Conservation (phyloP, 2,113 vertebrate genomes). For the Carassius auratus region DNA sequence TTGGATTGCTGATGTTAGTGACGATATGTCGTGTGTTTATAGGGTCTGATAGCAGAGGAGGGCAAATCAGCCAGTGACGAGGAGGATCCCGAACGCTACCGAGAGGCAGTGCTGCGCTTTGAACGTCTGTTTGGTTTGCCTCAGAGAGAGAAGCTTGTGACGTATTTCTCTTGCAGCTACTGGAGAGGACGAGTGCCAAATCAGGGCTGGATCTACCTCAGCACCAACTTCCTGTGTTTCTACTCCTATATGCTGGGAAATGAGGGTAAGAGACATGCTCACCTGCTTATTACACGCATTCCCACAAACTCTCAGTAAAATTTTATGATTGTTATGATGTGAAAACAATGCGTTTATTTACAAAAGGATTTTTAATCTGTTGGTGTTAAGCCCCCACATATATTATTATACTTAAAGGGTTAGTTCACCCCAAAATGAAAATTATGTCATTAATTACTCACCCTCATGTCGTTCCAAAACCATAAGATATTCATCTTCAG, state of each 20-base stretch:
- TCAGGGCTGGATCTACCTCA: constrained; percentile 98
- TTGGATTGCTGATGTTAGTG: not conserved
- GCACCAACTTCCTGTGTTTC: constrained; percentile 96
- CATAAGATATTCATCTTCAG: too few relatives aligned
- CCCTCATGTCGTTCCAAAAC: not conserved
- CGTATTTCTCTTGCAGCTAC: constrained; percentile 97
- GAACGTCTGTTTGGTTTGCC: constrained; percentile 93
- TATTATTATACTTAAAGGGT: not conserved
- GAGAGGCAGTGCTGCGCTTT: constrained; percentile 92
- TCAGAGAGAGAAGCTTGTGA: constrained; percentile 91
- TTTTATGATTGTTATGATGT: not conserved
- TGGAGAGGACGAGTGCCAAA: constrained; percentile 96
- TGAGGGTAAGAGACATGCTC: constrained; percentile 79
- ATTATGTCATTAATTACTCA: not conserved
- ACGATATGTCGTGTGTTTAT: constrained; percentile 9
- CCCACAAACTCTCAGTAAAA: not conserved
- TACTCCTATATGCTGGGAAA: constrained; percentile 95
- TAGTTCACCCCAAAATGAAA: not conserved
- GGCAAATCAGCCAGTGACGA: constrained; percentile 86
- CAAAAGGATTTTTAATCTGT: too few relatives aligned
- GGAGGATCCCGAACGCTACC: constrained; percentile 94
- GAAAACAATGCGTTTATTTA: not conserved
- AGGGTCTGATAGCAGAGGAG: constrained; percentile 98
- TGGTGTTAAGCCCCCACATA: not conserved
- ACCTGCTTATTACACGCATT: not conserved